Evolutionary conservation across 2,888 invertebrate species (phyloP).

Genomic region (Lymantria dispar): DNA sequence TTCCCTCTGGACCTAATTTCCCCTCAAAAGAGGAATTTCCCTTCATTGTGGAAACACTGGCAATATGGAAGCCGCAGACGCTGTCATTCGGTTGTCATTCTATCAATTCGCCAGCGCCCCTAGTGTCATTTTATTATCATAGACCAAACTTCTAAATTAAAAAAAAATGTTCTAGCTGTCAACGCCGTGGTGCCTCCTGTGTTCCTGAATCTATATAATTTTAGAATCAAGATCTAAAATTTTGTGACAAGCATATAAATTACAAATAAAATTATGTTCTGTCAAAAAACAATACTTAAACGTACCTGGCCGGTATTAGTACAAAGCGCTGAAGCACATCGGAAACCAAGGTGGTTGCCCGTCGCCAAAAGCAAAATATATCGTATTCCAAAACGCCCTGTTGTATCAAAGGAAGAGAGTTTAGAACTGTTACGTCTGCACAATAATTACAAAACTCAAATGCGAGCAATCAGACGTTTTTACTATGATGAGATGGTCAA

Average conservation of each 20-base stretch:
- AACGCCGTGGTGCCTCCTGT: no score
- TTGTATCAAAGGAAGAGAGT: conserved; percentile 84
- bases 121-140: no score
- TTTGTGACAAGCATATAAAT: background rate
- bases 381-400: conserved; percentile 84
- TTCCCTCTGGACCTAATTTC: no score
- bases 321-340: conserved; percentile 66
- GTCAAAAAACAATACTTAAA: conserved; percentile 50
- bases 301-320: conserved; percentile 55
- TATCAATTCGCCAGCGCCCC: no score
- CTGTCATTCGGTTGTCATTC: no score
- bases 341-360: conserved; percentile 92
- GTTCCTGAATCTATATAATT: background rate
- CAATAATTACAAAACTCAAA: conserved; percentile 86
- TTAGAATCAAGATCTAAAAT: background rate
- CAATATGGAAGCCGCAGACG: no score
- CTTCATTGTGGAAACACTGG: no score
- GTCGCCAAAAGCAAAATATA: conserved; percentile 91
- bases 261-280: conserved; percentile 32
- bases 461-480: conserved; percentile 80
- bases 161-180: no score
- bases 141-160: no score
- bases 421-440: conserved; percentile 85
- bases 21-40: no score
- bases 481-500: conserved; percentile 78